Percentiles rank a stretch among this genome's conserved stretches.
Conservation (phyloP, 2,797 vertebrate genomes). For the Zalophus californianus region DNA sequence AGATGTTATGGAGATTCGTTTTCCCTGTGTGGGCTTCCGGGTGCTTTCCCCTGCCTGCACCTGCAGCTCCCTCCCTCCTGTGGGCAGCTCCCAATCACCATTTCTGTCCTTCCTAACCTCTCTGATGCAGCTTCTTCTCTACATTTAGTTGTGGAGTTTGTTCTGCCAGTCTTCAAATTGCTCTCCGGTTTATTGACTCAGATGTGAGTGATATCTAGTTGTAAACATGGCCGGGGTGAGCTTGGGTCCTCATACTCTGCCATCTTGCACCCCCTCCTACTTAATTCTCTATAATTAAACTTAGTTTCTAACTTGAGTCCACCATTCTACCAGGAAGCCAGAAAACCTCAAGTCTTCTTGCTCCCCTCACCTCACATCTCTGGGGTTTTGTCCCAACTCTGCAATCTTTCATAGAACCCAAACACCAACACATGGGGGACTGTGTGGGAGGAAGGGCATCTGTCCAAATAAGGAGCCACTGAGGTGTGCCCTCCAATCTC, state of each 20-base stretch:
- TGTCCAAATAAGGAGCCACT: background rate
- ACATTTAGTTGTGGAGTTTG: background rate
- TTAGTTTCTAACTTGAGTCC: conserved; percentile 13
- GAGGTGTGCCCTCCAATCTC: background rate
- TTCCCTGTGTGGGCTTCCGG: background rate
- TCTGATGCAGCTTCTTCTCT: background rate
- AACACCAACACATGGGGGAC: background rate
- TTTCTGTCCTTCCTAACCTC: background rate
- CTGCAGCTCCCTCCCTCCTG: background rate
- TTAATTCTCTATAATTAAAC: conserved; percentile 14
- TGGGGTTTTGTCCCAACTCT: background rate
- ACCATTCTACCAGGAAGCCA: background rate
- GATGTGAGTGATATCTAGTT: background rate
- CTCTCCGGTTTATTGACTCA: background rate
- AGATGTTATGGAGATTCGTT: background rate
- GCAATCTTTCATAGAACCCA: background rate
- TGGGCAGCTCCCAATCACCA: background rate
- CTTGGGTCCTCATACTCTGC: background rate
- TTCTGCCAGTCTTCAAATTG: background rate
- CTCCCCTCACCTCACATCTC: background rate
- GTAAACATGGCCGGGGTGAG: background rate
- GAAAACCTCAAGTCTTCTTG: background rate
- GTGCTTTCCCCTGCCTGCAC: background rate
- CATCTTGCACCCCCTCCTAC: background rate
- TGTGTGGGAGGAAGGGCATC: background rate